Conservation (phyloP, 2,888 invertebrate genomes). For the Drosophila fulvimacula region DNA sequence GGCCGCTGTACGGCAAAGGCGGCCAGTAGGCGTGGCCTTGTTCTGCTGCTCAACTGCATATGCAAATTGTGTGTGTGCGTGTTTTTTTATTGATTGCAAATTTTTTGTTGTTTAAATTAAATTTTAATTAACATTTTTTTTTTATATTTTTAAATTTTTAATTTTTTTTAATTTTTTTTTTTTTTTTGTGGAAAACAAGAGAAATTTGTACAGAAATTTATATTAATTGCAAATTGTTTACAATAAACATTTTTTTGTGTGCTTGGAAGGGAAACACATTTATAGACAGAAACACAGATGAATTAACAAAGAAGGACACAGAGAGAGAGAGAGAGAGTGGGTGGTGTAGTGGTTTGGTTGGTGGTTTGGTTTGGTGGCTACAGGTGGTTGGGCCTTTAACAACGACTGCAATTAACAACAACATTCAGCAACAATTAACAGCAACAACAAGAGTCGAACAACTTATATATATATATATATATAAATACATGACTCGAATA, state of each 20-base stretch:
- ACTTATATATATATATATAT: constrained; percentile 13
- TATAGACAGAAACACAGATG: constrained; percentile 19
- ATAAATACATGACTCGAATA: constrained; percentile 2
- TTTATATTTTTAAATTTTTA: too few species aligned
- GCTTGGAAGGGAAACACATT: constrained; percentile 5
- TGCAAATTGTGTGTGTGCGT: constrained; percentile 13
- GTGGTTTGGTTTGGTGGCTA: constrained; percentile 54
- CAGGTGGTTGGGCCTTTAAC: constrained; percentile 59
- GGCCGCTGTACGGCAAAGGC: constrained; percentile 58
- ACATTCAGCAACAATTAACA: constrained; percentile 61
- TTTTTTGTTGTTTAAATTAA: constrained; percentile 13
- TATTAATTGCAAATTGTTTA: constrained; percentile 60
- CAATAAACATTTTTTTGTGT: constrained; percentile 36
- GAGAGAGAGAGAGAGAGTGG: constrained; percentile 37
- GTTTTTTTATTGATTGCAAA: constrained; percentile 8
- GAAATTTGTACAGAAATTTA: constrained; percentile 66
- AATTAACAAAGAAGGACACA: constrained; percentile 32
- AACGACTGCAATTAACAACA: constrained; percentile 69
- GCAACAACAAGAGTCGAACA: constrained; percentile 46
- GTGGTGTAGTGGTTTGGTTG: constrained; percentile 47
- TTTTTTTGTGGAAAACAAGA: constrained; percentile 52
- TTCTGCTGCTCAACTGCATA: constrained; percentile 38
- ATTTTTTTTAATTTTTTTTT: constrained; percentile 19
- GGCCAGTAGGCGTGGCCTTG: constrained; percentile 42
- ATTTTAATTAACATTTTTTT: constrained; percentile 16